Evolutionary conservation across 30 jellyfish, hydroid and myxozoan genomes (phyloP), one percentile per base, ranked within the genome.

Genomic region (Pelagia noctiluca): DNA sequence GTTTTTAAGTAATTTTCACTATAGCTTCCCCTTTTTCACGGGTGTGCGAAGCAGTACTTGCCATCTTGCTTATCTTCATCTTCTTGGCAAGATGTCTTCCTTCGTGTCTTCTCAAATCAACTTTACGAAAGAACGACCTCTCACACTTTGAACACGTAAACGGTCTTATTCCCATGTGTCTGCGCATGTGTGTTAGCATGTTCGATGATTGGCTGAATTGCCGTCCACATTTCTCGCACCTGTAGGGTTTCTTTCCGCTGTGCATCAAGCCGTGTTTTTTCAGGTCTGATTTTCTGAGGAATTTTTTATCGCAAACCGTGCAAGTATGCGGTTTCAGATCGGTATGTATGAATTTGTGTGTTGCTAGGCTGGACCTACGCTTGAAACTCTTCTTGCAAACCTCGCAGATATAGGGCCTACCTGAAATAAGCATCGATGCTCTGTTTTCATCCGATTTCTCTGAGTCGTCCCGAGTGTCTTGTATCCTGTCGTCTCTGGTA

Each of bases 101-200:
- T 35, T 69, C 84, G 49, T 84, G 95, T 18, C 95, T 16, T 36
- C 74, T 84, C 60, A 84, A 52, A 34, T 84, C 95, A 23, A 74
- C 86, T 48, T 84, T 84, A 34, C 95, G 37, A 88, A 69, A 84
- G 71, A 84, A 84, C 3, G 95, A 50, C 46, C 95, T 63, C 30
- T 72, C 70, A 48, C 95, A 84, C 19, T 69, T 64, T 21, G 52
- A 38, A 47, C 95, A 84, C 69, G 62, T 80, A 65, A 69, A 74
- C 48, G 88, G 88, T 34, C 95, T 37, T 37, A 69, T 74, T 0
- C 95, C 95, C 88, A 74, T 69, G 67, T 84, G 95, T 32, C 95
- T 61, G 54, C 95, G 88, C 28, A 84, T 69, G 78, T 84, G 95
- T 75, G 95, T 84, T 84, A 84, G 74, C 95, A 84, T 84, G 84